phyloP scores from a whole-genome alignment of 2,797 vertebrate species.

The Distichodus sexfasciatus region DNA sequence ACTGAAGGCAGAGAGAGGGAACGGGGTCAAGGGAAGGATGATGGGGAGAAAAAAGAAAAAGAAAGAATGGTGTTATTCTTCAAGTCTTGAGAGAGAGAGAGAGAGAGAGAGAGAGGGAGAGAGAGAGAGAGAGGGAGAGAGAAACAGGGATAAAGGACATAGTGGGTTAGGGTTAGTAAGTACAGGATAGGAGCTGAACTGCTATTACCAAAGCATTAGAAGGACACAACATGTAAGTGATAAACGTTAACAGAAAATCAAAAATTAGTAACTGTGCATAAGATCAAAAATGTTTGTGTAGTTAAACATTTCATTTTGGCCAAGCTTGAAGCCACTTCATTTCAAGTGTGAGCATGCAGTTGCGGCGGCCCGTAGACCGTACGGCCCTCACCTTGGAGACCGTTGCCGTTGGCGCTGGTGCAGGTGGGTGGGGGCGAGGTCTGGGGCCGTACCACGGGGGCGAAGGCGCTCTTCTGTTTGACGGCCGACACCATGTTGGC shows the following conservation, averaged over 20 bases:
- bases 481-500: slow-evolving; percentile 99
- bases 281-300: too few species aligned
- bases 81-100: slow-evolving; percentile 47
- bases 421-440: slow-evolving; percentile 95
- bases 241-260: too few species aligned
- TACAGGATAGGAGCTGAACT: slow-evolving; percentile 76
- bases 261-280: too few species aligned
- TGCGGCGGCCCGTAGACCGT: slow-evolving; percentile 30
- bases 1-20: slow-evolving; percentile 67
- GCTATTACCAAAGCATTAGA: slow-evolving; percentile 19
- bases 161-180: slow-evolving; percentile 68
- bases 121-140: slow-evolving; percentile 48
- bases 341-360: neutral
- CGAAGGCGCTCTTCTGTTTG: slow-evolving; percentile 98
- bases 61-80: slow-evolving; percentile 44
- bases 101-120: slow-evolving; percentile 43
- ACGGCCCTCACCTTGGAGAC: slow-evolving; percentile 91
- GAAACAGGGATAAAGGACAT: slow-evolving; percentile 42
- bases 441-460: slow-evolving; percentile 94
- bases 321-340: neutral
- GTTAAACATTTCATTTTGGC: neutral
- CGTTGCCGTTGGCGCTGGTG: slow-evolving; percentile 94
- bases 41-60: slow-evolving; percentile 45
- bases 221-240: neutral
- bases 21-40: slow-evolving; percentile 22